Evolutionary conservation across 2,888 invertebrate species (phyloP).

Genomic region (Fissipunctia ypsillon): DNA sequence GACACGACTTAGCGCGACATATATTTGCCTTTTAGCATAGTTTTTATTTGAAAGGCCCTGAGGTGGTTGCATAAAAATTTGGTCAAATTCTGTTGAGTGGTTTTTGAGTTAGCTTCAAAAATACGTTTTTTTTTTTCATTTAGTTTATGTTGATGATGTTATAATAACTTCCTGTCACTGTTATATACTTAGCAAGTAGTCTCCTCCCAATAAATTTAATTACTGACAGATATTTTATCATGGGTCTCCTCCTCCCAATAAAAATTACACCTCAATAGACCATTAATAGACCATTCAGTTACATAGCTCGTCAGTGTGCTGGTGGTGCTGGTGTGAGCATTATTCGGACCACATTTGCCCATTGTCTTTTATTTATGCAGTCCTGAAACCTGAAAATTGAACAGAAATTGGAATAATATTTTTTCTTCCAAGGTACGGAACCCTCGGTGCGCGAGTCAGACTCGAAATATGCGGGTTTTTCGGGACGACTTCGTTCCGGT

Average conservation of each 20-base stretch:
- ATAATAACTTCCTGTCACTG: too few relatives aligned
- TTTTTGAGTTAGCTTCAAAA: too few relatives aligned
- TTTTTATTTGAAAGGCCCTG: too few relatives aligned
- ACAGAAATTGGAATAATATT: slow-evolving; percentile 35
- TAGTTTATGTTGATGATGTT: too few relatives aligned
- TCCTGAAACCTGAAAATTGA: not conserved
- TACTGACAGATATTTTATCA: too few relatives aligned
- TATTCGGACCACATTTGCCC: not conserved
- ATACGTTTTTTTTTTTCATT: too few relatives aligned
- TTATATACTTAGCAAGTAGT: too few relatives aligned
- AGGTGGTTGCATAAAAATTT: too few relatives aligned
- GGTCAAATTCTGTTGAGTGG: too few relatives aligned
- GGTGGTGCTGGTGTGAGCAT: not conserved
- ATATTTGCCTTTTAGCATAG: too few relatives aligned
- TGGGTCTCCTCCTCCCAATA: not conserved
- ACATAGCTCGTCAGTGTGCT: not conserved
- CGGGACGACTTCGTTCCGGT: not conserved
- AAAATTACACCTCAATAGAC: not conserved
- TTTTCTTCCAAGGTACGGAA: slow-evolving; percentile 46
- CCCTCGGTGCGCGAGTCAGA: slow-evolving; percentile 26
- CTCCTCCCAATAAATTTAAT: too few relatives aligned
- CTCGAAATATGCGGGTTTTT: slow-evolving; percentile 22
- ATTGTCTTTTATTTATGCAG: not conserved
- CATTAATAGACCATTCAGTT: not conserved
- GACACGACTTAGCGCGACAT: too few relatives aligned